phyloP scores from a whole-genome alignment of 2,888 invertebrate species.

The Notocelia uddmanniana region DNA sequence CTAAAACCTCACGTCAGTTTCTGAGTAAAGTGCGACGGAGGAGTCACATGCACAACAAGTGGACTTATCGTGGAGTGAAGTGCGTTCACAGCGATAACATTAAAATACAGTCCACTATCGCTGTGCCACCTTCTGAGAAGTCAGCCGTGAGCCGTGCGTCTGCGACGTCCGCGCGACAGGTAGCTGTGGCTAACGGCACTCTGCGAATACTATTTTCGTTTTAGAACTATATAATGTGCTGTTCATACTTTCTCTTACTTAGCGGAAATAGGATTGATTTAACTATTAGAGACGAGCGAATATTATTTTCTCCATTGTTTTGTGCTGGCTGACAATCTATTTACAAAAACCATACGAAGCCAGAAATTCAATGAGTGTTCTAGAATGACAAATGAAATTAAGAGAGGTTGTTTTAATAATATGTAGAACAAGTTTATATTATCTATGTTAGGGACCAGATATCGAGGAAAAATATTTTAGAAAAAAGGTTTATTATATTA shows the following conservation, averaged over 20 bases:
- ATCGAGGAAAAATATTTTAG: too few relatives aligned
- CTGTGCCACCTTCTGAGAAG: slow-evolving; percentile 82
- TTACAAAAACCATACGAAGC: too few relatives aligned
- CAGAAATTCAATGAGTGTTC: too few relatives aligned
- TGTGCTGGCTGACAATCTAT: background rate
- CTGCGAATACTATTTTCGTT: slow-evolving; percentile 75
- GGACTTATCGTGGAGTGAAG: slow-evolving; percentile 71
- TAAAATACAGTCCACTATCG: slow-evolving; percentile 80
- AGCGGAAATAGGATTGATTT: slow-evolving; percentile 56
- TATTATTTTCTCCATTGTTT: slow-evolving; percentile 3
- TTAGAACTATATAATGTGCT: slow-evolving; percentile 69
- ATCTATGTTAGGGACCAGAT: too few relatives aligned
- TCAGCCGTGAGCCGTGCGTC: slow-evolving; percentile 59
- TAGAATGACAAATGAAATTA: too few relatives aligned
- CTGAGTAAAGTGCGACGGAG: slow-evolving; percentile 67
- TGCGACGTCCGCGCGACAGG: slow-evolving; percentile 68
- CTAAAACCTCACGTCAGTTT: slow-evolving; percentile 66
- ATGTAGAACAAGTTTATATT: too few relatives aligned
- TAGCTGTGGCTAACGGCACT: slow-evolving; percentile 80
- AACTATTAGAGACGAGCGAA: slow-evolving; percentile 35
- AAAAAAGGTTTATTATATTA: too few relatives aligned
- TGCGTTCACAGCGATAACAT: slow-evolving; percentile 81
- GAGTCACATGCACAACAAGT: slow-evolving; percentile 74
- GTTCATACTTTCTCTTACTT: slow-evolving; percentile 69
- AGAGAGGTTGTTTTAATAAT: background rate